Base-by-base conservation (phyloP, 2,888 invertebrate genomes). In the Cryptophagus acutangulus region DNA sequence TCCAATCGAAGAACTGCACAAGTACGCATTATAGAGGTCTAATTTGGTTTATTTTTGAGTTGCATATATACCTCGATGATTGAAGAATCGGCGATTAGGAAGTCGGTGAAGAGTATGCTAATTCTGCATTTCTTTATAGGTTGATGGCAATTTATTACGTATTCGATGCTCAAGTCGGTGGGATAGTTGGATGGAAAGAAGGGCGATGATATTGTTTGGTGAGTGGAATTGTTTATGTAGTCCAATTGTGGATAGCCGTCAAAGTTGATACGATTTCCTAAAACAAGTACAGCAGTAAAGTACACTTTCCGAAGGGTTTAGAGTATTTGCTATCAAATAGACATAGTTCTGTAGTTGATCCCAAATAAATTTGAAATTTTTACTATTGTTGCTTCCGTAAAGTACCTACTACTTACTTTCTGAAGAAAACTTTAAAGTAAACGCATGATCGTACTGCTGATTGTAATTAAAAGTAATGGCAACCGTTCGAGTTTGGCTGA, bases 151-250 rank as follows among this genome's bases (percentile, higher is more conserved):
- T 73, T 75, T 10, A 84, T 72, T 16, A 79, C 70, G 54, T 82
- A 79, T 57, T 84, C 82, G 39, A 77, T 71, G 28, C 77, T 78
- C 53, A 81, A 72, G 59, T 84, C 84, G 25, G 77, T 71, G 1
- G 82, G 79, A 66, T 83, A 83, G 9, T 74, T 70, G 49, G 76
- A 69, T 0, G 84, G 83, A 52, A 84, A 84, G 58, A 78, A 82
- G 1, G 84, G 83, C 1, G 82, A 81, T 1, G 75, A 74, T 38
- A 83, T 68, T 28, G 73, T 67, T 36, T 78, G 78, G n/a, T n/a
- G n/a, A 8, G 72, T 64, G 34, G 54, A 63, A 59, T 69, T 54
- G 58, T 72, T 69, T 56, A 71, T 59, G 24, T 52, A 54, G 6
- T 47, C 51, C 17, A 66, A 59, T 41, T 60, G 68, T 12, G 74